Evolutionary conservation across 2,797 vertebrate species (phyloP).

Genomic region (Enteromius treurensis): DNA sequence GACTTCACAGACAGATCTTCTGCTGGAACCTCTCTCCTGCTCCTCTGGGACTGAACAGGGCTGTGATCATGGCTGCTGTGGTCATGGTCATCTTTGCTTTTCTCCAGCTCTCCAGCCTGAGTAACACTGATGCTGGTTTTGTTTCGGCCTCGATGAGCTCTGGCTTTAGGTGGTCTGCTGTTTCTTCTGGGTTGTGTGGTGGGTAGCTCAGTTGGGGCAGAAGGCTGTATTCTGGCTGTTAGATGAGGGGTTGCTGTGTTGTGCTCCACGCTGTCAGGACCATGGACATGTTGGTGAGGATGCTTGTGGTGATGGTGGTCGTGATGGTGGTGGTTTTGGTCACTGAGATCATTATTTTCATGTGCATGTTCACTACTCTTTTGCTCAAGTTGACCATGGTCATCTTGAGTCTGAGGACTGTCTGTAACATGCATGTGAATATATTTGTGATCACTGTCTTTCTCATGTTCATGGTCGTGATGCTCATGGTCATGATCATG

Average conservation of each 20-base stretch:
- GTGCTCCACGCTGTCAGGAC: conserved; percentile 46
- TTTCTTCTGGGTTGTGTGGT: conserved; percentile 71
- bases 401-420: background rate
- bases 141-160: conserved; percentile 60
- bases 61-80: conserved; percentile 65
- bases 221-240: conserved; percentile 6
- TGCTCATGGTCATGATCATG: conserved; percentile 58
- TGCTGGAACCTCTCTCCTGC: conserved; percentile 83
- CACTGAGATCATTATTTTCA: conserved; percentile 45
- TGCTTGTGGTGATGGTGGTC: conserved; percentile 70
- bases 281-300: conserved; percentile 69
- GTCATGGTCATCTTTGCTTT: conserved; percentile 58
- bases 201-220: conserved; percentile 20
- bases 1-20: conserved; percentile 61
- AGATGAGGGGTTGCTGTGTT: conserved; percentile 29
- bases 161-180: conserved; percentile 69
- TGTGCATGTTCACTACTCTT: conserved; percentile 38
- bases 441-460: conserved; percentile 3
- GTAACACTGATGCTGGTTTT: conserved; percentile 67
- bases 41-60: conserved; percentile 68
- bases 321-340: conserved; percentile 70
- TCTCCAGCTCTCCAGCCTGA: conserved; percentile 63
- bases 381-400: conserved; percentile 49
- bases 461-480: background rate
- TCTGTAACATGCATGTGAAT: background rate